Evolutionary conservation across 37 sponge, comb jelly and placozoan species (phyloP), one percentile per base, ranked within the genome.

Genomic region (Eunapius fragilis): DNA sequence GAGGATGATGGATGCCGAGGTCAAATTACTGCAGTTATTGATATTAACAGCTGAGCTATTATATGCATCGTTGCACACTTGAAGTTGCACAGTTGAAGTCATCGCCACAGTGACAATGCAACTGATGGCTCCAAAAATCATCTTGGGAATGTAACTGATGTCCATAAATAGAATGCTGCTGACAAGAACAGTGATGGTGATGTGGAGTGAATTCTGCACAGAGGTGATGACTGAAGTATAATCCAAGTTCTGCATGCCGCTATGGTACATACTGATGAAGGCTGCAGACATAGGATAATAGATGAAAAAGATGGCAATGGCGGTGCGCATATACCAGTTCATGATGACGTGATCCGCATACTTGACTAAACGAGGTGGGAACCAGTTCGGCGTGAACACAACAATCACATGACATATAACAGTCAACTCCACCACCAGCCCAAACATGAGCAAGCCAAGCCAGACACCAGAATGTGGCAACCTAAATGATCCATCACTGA

Each of bases 131-230:
- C 88, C 88, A 28, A 82, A 88, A 41, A 90, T 69, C 19, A 90
- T 32, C 77, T 94, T 94, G 68, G 70, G 89, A 25, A 94, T 47
- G 70, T 88, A 81, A 33, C 94, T 94, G 30, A 90, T 72, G n/a
- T 90, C 88, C 91, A 94, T 90, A 76, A 94, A 94, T 22, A 37
- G 80, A 36, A 94, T 88, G 27, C 82, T 90, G 68, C 79, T 73
- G 37, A 90, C 69, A 2, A 94, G 82, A 2, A 90, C 85, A 0
- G 84, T 81, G 11, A 94, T 74, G 26, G 91, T 87, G 27, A 94
- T 47, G 48, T 76, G 88, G 68, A 94, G 85, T 47, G 91, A 68
- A 82, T 88, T 85, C 70, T 90, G 88, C 14, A 87, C 82, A 49
- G 85, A 82, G 17, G 82, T 80, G 25, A 83, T 68, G 4, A 75